Conservation (phyloP, 2,113 vertebrate species). For the Pangasianodon gigas region DNA sequence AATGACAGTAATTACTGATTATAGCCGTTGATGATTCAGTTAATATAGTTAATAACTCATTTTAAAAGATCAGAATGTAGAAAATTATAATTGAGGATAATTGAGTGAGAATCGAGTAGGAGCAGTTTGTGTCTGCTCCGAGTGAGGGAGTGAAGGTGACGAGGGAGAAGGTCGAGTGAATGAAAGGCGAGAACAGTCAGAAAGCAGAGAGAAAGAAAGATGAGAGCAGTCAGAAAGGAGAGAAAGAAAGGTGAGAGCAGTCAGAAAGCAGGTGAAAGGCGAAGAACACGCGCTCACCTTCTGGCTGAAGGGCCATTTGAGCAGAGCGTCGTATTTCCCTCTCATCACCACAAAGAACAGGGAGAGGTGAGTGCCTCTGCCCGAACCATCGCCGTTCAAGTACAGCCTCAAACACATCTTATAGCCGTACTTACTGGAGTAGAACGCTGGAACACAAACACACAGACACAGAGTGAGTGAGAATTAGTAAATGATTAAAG, state of each 20-base stretch:
- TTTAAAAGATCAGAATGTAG: background rate
- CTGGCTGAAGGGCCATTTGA: constrained; percentile 76
- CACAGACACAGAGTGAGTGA: background rate
- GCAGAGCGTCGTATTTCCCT: constrained; percentile 74
- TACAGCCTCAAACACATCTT: constrained; percentile 81
- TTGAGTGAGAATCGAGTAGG: background rate
- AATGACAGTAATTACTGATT: background rate
- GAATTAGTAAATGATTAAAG: background rate
- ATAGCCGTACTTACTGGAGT: constrained; percentile 80
- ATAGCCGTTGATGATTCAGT: background rate
- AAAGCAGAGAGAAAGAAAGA: constrained; percentile 35
- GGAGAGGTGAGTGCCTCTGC: constrained; percentile 75
- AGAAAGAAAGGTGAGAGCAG: background rate
- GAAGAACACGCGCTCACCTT: constrained; percentile 64
- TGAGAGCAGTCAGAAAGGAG: background rate
- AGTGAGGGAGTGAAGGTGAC: background rate
- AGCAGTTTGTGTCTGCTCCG: background rate
- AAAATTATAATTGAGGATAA: background rate
- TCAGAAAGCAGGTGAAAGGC: constrained; percentile 43
- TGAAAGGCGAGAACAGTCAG: background rate
- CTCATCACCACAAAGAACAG: constrained; percentile 77
- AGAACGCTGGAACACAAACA: constrained; percentile 73
- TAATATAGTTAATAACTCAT: background rate
- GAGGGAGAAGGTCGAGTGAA: background rate
- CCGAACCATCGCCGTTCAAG: constrained; percentile 79